Base-by-base conservation (phyloP, 2,113 vertebrate genomes). In the Microcebus griseorufus region DNA sequence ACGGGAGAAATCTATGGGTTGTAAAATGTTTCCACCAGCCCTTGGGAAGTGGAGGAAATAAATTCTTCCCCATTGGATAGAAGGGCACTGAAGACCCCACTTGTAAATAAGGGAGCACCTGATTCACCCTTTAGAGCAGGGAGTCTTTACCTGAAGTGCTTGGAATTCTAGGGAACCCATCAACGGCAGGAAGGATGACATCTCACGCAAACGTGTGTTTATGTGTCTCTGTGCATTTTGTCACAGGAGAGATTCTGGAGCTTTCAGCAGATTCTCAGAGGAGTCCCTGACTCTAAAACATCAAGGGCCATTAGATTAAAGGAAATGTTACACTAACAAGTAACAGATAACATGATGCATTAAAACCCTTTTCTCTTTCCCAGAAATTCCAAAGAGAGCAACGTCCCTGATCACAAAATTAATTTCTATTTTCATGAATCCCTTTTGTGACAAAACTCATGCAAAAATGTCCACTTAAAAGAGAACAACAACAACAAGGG, bases 191-290 rank as follows among this genome's bases (percentile, higher is more conserved):
- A 6, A 27, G 22, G 14, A 13, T 9, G 16, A 29, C 6, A 7
- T 32, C 2, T 18, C 2, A 10, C 0, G 4, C 9, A 55, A 37
- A n/a, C 4, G 0, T 60, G 9, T 14, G 2, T 25, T 4, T 6
- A 9, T 10, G 34, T 13, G 9, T 22, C 16, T 37, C 34, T 16
- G 20, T 53, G 29, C n/a, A 11, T 45, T 88, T 93, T n/a, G 32
- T 83, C 39, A 82, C 27, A 34, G 53, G 29, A 65, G 78, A 93
- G 12, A 81, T 39, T 34, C 64, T 69, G 20, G 25, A 29, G 5
- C 53, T 85, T 94, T 78, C 39, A 62, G 25, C 32, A 16, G 48
- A 85, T 81, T 92, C 72, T 76, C 80, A 62, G 18, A 18, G 32
- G 60, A 88, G 22, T n/a, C 32, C 10, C 27, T 67, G 55, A 78